Conservation (phyloP, 1,140 invertebrate species). For the Ectropis grisescens region DNA sequence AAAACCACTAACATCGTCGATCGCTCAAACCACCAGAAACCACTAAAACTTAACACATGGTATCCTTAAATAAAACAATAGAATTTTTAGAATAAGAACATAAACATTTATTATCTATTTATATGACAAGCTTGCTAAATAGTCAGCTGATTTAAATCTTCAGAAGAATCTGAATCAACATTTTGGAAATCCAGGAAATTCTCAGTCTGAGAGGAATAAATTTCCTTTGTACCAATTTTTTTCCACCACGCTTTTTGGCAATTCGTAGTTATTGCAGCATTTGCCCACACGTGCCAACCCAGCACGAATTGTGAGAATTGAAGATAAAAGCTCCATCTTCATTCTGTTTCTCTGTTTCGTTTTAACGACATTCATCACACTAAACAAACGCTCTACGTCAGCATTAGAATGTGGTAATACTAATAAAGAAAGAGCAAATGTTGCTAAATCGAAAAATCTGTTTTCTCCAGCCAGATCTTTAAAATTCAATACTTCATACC, state of each 20-base stretch:
- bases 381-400: not conserved
- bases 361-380: conserved; percentile 1
- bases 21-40: too few relatives aligned
- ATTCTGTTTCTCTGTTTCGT: not conserved
- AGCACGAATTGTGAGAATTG: not conserved
- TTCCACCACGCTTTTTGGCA: not conserved
- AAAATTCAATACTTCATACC: not conserved
- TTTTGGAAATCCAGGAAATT: too few relatives aligned
- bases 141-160: too few relatives aligned
- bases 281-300: not conserved
- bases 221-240: not conserved
- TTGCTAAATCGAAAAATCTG: too few relatives aligned
- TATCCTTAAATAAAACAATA: too few relatives aligned
- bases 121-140: too few relatives aligned
- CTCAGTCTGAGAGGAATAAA: too few relatives aligned
- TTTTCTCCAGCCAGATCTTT: not conserved
- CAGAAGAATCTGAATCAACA: too few relatives aligned
- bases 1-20: too few relatives aligned
- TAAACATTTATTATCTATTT: too few relatives aligned
- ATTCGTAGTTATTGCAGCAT: not conserved
- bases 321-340: not conserved
- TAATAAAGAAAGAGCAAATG: not conserved
- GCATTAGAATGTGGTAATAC: not conserved
- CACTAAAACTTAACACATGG: too few relatives aligned
- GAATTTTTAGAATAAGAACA: too few relatives aligned